Base-by-base conservation (phyloP, 1,140 invertebrate species). In the Philaenus spumarius region DNA sequence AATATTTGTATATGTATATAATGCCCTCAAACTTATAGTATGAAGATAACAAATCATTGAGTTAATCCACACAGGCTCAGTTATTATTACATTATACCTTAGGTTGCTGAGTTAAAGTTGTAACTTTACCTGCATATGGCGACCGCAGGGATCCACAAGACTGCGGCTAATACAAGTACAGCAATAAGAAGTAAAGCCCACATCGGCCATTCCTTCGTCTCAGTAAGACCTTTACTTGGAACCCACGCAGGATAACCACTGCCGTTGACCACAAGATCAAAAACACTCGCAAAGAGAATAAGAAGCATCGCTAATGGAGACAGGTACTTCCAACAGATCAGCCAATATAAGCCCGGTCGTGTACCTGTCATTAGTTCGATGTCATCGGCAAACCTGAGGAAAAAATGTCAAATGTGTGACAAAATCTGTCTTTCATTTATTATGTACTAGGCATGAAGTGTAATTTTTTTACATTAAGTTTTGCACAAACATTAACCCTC, bases 341-440 rank as follows among this genome's bases (percentile, higher is more conserved):
- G 73, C 92, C 92, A 95, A 69, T 93, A 96, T 3, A 90, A 75
- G 1, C 84, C 85, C 2, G 93, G 92, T 24, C 90, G 75, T 42
- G 82, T 82, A 0, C 93, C 93, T 2, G 91, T 95, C 93, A 97
- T 97, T 68, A 94, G 76, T 74, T 96, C 90, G 62, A 96, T 94
- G 69, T 96, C 93, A 67, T 95, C 91, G 4, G 89, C 87, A 68
- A 96, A 95, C 68, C 88, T 90, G 58, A 17, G 64, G 60, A 3
- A 30, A 30, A 30, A n/a, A n/a, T n/a, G n/a, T n/a, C n/a, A n/a
- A n/a, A n/a, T n/a, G n/a, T n/a, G n/a, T n/a, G n/a, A n/a, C n/a
- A n/a, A n/a, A n/a, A n/a, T n/a, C n/a, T n/a, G n/a, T n/a, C n/a
- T n/a, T n/a, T n/a, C n/a, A n/a, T n/a, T n/a, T n/a, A n/a, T n/a